phyloP scores from a whole-genome alignment of 2,797 vertebrate species.

The Betta splendens region DNA sequence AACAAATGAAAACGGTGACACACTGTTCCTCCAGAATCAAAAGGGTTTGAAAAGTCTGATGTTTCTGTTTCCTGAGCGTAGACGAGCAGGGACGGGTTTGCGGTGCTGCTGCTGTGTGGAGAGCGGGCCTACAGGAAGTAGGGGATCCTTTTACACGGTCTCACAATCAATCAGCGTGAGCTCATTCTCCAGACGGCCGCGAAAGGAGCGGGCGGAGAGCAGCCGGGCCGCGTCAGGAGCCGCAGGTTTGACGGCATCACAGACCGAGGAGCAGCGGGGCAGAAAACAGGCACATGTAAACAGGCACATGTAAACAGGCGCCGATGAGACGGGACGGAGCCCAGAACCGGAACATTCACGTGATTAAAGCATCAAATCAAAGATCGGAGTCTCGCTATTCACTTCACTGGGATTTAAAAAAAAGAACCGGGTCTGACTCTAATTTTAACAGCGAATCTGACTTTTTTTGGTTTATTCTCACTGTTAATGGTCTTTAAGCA shows the following conservation, averaged over 20 bases:
- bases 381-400: no score
- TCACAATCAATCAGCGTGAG: conserved; percentile 83
- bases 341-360: no score
- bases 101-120: conserved; percentile 71
- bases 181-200: conserved; percentile 75
- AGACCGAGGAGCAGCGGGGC: conserved; percentile 35
- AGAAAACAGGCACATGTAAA: conserved; percentile 37
- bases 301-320: conserved; percentile 56
- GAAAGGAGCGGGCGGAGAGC: conserved; percentile 12
- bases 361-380: no score
- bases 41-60: no score
- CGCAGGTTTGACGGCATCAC: conserved; percentile 53
- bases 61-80: conserved; percentile 20
- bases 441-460: no score
- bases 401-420: no score
- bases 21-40: no score
- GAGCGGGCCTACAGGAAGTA: conserved; percentile 77
- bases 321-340: no score
- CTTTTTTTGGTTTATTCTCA: no score
- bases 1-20: not conserved
- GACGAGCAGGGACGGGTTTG: conserved; percentile 54
- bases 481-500: no score
- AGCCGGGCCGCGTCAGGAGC: conserved; percentile 43
- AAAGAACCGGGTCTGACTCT: no score
- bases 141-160: conserved; percentile 82